phyloP scores from a whole-genome alignment of 2,888 invertebrate species.

The Agriopis leucophaearia region DNA sequence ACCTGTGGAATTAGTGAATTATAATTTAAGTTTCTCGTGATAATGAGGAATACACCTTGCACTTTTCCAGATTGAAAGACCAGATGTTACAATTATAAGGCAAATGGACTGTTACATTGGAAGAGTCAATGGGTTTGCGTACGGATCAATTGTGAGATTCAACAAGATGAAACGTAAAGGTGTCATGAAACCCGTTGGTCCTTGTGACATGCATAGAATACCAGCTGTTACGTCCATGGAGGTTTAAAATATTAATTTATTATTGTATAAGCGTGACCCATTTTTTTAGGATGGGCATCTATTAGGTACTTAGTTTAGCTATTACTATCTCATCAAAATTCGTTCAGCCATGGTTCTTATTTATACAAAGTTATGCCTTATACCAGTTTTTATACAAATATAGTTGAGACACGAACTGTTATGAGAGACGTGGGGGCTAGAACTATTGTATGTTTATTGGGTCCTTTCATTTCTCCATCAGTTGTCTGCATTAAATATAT shows the following conservation, averaged over 20 bases:
- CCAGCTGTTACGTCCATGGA: conserved; percentile 78
- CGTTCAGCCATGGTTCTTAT: no score
- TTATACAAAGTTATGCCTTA: no score
- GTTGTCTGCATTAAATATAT: no score
- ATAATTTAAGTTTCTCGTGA: no score
- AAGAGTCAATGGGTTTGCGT: conserved; percentile 84
- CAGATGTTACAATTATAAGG: conserved; percentile 71
- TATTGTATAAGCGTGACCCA: not conserved
- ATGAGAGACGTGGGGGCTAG: no score
- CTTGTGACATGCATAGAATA: conserved; percentile 80
- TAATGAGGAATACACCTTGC: not conserved
- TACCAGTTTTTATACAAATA: no score
- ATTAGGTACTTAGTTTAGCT: not conserved
- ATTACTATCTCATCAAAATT: no score
- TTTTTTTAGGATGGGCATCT: no score
- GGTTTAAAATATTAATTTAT: conserved; percentile 48
- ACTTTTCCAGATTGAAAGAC: conserved; percentile 58
- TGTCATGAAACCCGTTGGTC: conserved; percentile 83
- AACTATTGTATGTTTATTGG: no score
- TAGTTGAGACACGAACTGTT: no score
- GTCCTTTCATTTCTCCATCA: no score
- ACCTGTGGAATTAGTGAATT: no score
- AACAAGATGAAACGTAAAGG: conserved; percentile 82
- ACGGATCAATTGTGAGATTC: conserved; percentile 80
- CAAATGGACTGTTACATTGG: conserved; percentile 81